A percentile compares a stretch with the other conserved stretches of the same genome.
phyloP scores from a whole-genome alignment of 2,888 invertebrate genomes.

The Orthosia cruda region DNA sequence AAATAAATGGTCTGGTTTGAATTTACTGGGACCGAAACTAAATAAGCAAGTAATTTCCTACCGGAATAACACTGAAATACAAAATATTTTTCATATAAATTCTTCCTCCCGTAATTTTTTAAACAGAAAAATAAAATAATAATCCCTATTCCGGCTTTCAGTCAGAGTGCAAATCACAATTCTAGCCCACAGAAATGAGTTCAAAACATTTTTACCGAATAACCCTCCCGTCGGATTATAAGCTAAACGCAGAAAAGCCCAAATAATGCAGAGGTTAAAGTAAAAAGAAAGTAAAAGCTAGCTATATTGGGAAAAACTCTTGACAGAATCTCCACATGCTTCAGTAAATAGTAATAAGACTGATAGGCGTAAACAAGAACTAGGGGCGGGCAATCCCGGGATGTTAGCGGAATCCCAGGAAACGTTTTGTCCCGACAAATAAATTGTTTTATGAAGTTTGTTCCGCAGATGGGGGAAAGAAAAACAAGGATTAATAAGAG shows the following conservation, averaged over 20 bases:
- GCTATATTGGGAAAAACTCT: slow-evolving; percentile 21
- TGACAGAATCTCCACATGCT: slow-evolving; percentile 44
- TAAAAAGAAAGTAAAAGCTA: slow-evolving; percentile 12
- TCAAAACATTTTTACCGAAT: slow-evolving; percentile 13
- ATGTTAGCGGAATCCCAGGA: slow-evolving; percentile 31
- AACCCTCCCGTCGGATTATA: neutral
- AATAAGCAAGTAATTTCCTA: slow-evolving; percentile 19
- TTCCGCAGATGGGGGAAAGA: slow-evolving; percentile 41
- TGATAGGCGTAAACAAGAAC: slow-evolving; percentile 51
- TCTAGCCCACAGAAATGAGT: slow-evolving; percentile 1
- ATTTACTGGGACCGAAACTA: slow-evolving; percentile 38
- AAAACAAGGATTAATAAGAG: slow-evolving; percentile 57
- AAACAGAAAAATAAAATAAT: slow-evolving; percentile 4
- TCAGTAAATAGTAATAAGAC: slow-evolving; percentile 55
- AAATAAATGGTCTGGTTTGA: slow-evolving; percentile 44
- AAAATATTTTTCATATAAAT: slow-evolving; percentile 17
- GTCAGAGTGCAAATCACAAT: slow-evolving; percentile 47
- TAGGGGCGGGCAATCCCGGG: slow-evolving; percentile 32
- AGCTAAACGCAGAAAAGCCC: neutral
- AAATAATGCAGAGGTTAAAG: slow-evolving; percentile 3
- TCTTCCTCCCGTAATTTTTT: neutral
- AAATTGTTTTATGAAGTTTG: slow-evolving; percentile 62
- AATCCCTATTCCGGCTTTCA: slow-evolving; percentile 26
- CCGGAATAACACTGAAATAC: slow-evolving; percentile 7
- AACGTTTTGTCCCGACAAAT: slow-evolving; percentile 51